Evolutionary conservation across 2,113 vertebrate genomes (phyloP).

Genomic region (Grammomys surdaster): DNA sequence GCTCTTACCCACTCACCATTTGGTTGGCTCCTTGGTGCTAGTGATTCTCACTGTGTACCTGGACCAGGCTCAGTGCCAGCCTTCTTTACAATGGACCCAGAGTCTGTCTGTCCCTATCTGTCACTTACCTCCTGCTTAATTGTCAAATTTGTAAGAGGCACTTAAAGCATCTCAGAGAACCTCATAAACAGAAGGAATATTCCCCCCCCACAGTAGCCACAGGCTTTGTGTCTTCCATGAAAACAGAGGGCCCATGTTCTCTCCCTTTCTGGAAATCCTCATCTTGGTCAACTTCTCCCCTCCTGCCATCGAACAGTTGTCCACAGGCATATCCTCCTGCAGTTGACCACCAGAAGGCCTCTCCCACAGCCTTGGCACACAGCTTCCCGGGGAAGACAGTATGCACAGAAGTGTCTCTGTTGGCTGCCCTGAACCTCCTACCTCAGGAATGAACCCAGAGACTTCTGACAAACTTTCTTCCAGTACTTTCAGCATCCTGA

Average conservation of each 20-base stretch:
- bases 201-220: too few species aligned
- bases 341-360: neutral
- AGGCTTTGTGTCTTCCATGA: fast-evolving
- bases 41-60: neutral
- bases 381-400: fast-evolving
- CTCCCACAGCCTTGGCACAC: fast-evolving
- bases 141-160: too few species aligned
- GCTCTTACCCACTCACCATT: too few species aligned
- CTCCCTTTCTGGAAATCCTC: fast-evolving
- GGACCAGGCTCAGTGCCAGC: neutral
- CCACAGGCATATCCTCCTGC: neutral
- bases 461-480: neutral
- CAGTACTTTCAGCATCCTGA: slow-evolving; percentile 38
- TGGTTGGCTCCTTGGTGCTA: fast-evolving
- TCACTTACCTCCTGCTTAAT: neutral
- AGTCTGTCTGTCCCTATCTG: fast-evolving
- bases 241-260: neutral
- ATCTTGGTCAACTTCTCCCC: fast-evolving
- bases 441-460: slow-evolving; percentile 70
- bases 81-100: too few species aligned
- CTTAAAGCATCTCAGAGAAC: too few species aligned
- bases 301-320: neutral
- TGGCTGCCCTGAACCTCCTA: neutral
- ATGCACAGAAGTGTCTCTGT: neutral
- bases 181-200: too few species aligned